Percentiles rank a stretch among this genome's conserved stretches.
Evolutionary conservation across 1,140 invertebrate species (phyloP).

Genomic region (Aleiodes sp.): DNA sequence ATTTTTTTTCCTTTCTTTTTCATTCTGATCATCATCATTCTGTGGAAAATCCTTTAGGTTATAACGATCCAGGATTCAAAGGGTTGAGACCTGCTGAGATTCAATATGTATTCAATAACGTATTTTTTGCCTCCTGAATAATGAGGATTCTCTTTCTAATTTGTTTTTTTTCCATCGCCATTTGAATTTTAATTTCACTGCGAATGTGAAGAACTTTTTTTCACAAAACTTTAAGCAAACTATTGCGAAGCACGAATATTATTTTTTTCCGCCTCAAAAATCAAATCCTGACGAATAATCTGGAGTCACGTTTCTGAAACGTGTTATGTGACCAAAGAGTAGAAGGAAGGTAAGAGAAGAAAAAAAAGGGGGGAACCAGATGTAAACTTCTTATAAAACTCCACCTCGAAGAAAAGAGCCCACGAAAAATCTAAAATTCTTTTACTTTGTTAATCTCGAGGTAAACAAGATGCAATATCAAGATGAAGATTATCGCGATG

Average conservation of each 20-base stretch:
- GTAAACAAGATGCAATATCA: neutral
- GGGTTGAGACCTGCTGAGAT: slow-evolving; percentile 3
- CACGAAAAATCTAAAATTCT: neutral
- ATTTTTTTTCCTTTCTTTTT: no score
- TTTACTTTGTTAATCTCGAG: neutral
- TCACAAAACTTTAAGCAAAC: no score
- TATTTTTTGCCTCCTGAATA: no score
- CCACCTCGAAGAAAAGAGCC: neutral
- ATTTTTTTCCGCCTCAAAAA: neutral
- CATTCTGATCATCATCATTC: neutral
- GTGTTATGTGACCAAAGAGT: neutral
- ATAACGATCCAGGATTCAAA: neutral
- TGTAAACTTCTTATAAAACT: neutral
- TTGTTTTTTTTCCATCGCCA: no score
- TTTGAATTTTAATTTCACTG: no score
- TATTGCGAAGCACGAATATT: no score
- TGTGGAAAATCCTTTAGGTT: slow-evolving; percentile 22
- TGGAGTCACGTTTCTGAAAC: slow-evolving; percentile 4
- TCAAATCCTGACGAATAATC: neutral
- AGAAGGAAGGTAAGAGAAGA: neutral
- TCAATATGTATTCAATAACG: slow-evolving; percentile 7
- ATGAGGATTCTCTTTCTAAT: no score
- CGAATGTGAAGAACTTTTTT: no score
- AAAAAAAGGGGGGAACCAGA: neutral
- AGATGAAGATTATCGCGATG: slow-evolving; percentile 2